Conservation (phyloP, 1,140 invertebrate genomes). For the Gyrodactylus salaris region DNA sequence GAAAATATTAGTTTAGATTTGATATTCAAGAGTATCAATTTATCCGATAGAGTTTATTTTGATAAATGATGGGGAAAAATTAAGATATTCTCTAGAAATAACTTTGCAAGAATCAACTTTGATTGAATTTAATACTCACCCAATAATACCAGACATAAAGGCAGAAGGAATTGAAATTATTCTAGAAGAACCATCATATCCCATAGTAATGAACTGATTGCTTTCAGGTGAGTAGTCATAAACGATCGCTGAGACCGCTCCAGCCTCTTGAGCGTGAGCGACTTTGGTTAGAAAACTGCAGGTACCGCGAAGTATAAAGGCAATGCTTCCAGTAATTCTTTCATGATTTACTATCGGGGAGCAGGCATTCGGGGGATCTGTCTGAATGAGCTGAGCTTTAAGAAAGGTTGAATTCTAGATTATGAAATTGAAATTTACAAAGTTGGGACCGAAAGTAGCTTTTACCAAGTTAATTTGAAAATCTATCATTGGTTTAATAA, state of each 20-base stretch:
- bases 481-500: background rate
- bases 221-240: background rate
- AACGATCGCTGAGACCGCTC: background rate
- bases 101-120: no score
- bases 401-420: background rate
- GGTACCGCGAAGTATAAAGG: background rate
- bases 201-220: background rate
- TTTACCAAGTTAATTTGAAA: background rate
- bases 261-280: background rate
- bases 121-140: no score
- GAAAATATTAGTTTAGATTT: no score
- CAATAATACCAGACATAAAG: background rate
- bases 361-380: background rate
- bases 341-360: background rate
- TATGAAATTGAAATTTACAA: background rate
- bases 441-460: background rate
- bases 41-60: no score
- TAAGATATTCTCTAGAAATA: no score
- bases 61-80: no score
- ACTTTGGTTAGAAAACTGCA: background rate
- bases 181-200: background rate
- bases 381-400: background rate
- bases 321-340: background rate
- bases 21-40: no score
- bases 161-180: background rate